Evolutionary conservation across 2,888 invertebrate species (phyloP), one percentile per base, ranked within the genome.

Genomic region (Zhuqinia jingwanae): DNA sequence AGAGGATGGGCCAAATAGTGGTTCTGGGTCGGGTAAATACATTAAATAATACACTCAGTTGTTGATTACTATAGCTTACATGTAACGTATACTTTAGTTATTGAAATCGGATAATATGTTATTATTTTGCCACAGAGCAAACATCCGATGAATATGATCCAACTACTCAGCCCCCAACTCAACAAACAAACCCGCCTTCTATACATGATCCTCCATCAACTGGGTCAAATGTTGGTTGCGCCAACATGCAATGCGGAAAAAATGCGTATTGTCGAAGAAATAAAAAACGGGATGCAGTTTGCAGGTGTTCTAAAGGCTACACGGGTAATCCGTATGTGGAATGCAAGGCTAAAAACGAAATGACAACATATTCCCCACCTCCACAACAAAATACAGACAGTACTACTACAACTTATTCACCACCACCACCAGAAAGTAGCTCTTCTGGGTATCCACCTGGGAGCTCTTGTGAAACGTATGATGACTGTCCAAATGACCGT

Each of bases 261-360:
- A 85, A 85, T 42, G 85, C 85, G 15, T 27, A 13, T 42, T 85
- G 85, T 22, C 1, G 25, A 42, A 13, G 13, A 17, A 85, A 85
- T 25, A 47, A 42, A 1, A 70, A 79, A 10, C 20, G 78, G 11
- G 60, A 65, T 22, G 79, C 70, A 1, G 60, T 75, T 5, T 88
- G 88, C 20, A 45, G 30, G 6, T 88, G 88, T 42, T 47, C 30
- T 11, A 20, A 42, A 20, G 85, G 75, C 10, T 82, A 68, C 13
- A 45, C 50, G 5, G 88, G 88, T 15, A 86, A 88, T 76, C 86
- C 85, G 0, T 88, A 86, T n/a, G 60, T 76, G 2, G 36, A 58
- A 47, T 85, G 85, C 68, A 85, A 56, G 20, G 56, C 27, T 3
- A 80, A 75, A 27, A 47, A 63, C 6, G 13, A 36, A n/a, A 77